Evolutionary conservation across 2,113 vertebrate genomes (phyloP).

Genomic region (Struthidea cinerea): DNA sequence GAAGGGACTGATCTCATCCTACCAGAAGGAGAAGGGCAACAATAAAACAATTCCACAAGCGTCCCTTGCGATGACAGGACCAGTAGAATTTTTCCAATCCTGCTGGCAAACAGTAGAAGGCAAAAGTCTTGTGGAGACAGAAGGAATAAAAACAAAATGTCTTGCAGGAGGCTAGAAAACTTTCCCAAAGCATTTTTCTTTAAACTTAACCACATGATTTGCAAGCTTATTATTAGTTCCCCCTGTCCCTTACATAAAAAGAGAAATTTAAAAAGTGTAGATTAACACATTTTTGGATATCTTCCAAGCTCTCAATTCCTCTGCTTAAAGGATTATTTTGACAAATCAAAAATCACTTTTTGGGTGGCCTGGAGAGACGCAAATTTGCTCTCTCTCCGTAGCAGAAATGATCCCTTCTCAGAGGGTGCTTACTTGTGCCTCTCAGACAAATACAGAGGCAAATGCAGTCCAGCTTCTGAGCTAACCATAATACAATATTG

Average conservation of each 20-base stretch:
- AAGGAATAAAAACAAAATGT: conserved; percentile 32
- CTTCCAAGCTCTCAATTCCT: conserved; percentile 25
- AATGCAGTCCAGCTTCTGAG: neutral
- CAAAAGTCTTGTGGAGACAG: neutral
- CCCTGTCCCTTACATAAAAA: neutral
- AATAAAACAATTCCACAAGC: neutral
- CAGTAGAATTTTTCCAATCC: conserved; percentile 7
- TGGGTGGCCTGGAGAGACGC: neutral
- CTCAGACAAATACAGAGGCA: neutral
- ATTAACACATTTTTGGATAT: conserved; percentile 51
- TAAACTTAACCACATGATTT: conserved; percentile 42
- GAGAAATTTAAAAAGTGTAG: conserved; percentile 21
- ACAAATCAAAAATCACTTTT: conserved; percentile 47
- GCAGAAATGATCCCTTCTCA: neutral
- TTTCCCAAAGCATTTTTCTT: conserved; percentile 43
- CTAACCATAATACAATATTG: neutral
- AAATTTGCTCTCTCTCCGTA: neutral
- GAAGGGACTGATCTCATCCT: neutral
- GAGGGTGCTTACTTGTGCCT: neutral
- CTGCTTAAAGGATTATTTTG: conserved; percentile 34
- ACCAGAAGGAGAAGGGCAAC: neutral
- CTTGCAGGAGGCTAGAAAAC: conserved; percentile 24
- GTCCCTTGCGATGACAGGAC: neutral
- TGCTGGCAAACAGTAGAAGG: conserved; percentile 29
- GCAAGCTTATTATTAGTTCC: conserved; percentile 30